These are phyloP conservation scores for Desoria tigrina DNA, from an alignment of 2,888 invertebrate genomes.

Conservation along the genomic window DNA sequence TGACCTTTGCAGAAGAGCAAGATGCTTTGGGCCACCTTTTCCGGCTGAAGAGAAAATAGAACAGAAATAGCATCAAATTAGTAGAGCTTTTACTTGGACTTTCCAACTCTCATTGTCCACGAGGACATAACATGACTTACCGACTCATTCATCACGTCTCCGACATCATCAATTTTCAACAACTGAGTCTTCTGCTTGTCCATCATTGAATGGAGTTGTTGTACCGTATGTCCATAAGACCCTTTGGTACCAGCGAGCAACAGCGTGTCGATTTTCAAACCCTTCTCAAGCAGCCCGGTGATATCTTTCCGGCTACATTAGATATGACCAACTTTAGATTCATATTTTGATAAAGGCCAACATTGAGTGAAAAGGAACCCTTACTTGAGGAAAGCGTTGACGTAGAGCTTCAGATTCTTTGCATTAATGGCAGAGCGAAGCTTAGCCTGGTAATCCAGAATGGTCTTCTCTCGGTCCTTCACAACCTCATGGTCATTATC, in stretches of 20 bases:
- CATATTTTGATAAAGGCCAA: neutral
- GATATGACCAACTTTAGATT: neutral
- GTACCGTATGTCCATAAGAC: constrained; percentile 76
- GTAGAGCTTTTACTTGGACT: constrained; percentile 55
- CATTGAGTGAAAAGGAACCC: constrained; percentile 54
- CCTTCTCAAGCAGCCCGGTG: constrained; percentile 60
- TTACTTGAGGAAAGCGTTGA: constrained; percentile 79
- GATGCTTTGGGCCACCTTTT: constrained; percentile 81
- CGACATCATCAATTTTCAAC: constrained; percentile 79
- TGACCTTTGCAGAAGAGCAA: constrained; percentile 86
- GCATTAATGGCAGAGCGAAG: constrained; percentile 73
- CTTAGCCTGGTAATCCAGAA: constrained; percentile 74
- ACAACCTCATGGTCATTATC: constrained; percentile 61
- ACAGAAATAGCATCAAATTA: neutral
- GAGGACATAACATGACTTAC: constrained; percentile 61
- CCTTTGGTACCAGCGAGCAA: constrained; percentile 77
- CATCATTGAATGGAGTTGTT: constrained; percentile 74
- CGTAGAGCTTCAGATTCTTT: constrained; percentile 78
- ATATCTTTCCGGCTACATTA: constrained; percentile 70
- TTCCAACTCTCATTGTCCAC: constrained; percentile 68
- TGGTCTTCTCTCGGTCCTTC: constrained; percentile 72
- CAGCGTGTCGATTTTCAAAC: constrained; percentile 75
- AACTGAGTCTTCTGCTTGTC: constrained; percentile 81
- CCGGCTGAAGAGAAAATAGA: constrained; percentile 69
- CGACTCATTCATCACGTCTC: constrained; percentile 83